phyloP scores from a whole-genome alignment of 2,888 invertebrate species.

The Cryptocheilus praepositus region DNA sequence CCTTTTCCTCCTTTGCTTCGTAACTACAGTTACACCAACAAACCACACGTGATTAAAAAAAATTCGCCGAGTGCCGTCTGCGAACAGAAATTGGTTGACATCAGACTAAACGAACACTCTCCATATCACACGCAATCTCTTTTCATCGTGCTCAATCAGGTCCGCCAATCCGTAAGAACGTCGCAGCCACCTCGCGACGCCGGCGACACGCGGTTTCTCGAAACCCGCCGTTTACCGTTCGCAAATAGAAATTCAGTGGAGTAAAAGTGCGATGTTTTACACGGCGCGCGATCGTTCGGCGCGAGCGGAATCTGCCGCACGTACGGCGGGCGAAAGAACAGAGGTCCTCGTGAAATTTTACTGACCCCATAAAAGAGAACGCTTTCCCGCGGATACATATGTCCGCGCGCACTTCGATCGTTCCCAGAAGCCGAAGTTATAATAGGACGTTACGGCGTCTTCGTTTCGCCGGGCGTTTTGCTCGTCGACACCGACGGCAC shows the following conservation, averaged over 20 bases:
- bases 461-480: constrained; percentile 11
- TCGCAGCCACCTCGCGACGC: too few relatives aligned
- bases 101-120: too few relatives aligned
- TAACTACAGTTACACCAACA: too few relatives aligned
- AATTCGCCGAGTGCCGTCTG: too few relatives aligned
- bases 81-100: too few relatives aligned
- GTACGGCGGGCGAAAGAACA: constrained; percentile 19
- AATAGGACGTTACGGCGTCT: constrained; percentile 41
- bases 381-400: constrained; percentile 52
- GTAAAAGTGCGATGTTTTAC: constrained; percentile 6
- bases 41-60: too few relatives aligned
- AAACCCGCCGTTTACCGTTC: neutral
- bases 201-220: too few relatives aligned
- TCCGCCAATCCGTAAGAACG: too few relatives aligned
- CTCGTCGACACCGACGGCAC: constrained; percentile 5
- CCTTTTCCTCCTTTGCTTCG: too few relatives aligned
- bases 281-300: constrained; percentile 14
- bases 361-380: constrained; percentile 50
- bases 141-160: too few relatives aligned
- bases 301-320: constrained; percentile 4
- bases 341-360: constrained; percentile 58
- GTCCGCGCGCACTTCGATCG: constrained; percentile 25
- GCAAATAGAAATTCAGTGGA: neutral
- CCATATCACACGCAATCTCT: too few relatives aligned
- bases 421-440: constrained; percentile 36